Conservation (phyloP, 2,113 vertebrate species). For the Alosa alosa region DNA sequence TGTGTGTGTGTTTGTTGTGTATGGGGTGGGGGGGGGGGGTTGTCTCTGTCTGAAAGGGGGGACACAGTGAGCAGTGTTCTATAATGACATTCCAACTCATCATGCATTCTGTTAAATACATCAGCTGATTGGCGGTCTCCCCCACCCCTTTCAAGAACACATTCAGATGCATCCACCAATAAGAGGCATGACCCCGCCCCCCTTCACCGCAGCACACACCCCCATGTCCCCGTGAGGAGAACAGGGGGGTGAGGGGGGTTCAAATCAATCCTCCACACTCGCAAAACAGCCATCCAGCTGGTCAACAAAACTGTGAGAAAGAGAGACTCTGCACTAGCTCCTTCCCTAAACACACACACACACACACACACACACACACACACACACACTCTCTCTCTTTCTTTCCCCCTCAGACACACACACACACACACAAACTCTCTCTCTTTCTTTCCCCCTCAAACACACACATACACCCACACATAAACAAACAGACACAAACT, state of each 20-base stretch:
- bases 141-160: not conserved
- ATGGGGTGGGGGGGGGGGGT: not conserved
- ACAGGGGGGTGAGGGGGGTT: not conserved
- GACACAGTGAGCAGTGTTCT: not conserved
- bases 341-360: not conserved
- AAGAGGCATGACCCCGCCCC: not conserved
- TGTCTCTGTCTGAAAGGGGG: not conserved
- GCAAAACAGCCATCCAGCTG: not conserved
- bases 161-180: not conserved
- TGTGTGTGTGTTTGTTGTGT: not conserved
- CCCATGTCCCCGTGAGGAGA: not conserved
- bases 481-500: not conserved
- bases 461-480: not conserved
- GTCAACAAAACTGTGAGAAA: not conserved
- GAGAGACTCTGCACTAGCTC: not conserved
- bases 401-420: not conserved
- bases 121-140: not conserved
- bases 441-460: not conserved
- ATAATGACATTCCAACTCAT: not conserved
- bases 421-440: too few species aligned
- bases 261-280: constrained; percentile 7
- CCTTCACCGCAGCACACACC: not conserved
- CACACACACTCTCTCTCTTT: not conserved
- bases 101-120: not conserved
- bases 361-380: not conserved